Evolutionary conservation across 2,113 vertebrate species (phyloP).

Genomic region (Proteles cristata): DNA sequence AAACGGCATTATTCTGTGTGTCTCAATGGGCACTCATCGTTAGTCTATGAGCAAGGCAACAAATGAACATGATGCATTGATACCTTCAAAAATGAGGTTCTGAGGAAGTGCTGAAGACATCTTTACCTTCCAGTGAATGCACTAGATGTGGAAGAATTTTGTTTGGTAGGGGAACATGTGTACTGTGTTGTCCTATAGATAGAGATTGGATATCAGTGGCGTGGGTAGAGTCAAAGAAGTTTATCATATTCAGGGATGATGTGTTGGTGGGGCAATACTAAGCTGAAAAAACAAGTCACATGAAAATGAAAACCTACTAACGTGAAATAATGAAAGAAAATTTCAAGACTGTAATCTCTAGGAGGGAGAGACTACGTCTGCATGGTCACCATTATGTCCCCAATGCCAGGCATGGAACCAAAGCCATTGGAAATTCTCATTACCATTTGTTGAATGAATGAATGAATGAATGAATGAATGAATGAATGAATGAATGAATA

Average conservation of each 20-base stretch:
- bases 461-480: neutral
- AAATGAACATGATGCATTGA: neutral
- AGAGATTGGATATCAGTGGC: neutral
- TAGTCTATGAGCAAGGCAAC: neutral
- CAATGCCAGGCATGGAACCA: rapidly evolving
- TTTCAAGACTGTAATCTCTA: neutral
- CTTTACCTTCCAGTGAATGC: neutral
- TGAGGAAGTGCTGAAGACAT: neutral
- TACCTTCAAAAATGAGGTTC: neutral
- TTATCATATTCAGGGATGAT: neutral
- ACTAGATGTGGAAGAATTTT: neutral
- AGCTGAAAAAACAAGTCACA: neutral
- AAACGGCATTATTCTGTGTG: neutral
- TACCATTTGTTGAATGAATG: neutral
- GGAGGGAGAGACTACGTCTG: neutral
- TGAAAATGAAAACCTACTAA: neutral
- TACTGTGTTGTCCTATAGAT: rapidly evolving
- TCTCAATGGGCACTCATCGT: neutral
- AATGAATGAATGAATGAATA: neutral
- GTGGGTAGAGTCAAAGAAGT: neutral
- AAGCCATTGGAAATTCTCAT: rapidly evolving
- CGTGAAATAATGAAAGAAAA: neutral
- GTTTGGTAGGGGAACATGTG: neutral
- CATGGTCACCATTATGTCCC: no score
- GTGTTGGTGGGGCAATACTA: neutral